Percentiles rank a stretch among this genome's conserved stretches.
These are phyloP conservation scores for Pogonognathellus flavescens DNA, from an alignment of 1,140 invertebrate genomes.

Conservation along the genomic window DNA sequence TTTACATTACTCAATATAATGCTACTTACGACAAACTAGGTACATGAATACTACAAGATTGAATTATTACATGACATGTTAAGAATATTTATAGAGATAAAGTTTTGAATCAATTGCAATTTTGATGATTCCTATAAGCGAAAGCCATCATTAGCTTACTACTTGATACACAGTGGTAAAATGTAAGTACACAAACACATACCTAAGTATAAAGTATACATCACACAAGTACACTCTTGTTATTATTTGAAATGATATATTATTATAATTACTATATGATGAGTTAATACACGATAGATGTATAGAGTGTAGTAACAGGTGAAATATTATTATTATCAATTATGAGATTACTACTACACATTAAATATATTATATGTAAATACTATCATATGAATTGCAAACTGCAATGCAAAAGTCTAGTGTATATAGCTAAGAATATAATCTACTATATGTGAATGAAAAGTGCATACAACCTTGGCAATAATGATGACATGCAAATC, in stretches of 20 bases:
- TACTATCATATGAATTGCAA: conserved; percentile 6
- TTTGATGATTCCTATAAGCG: conserved; percentile 36
- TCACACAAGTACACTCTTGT: neutral
- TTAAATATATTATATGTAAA: neutral
- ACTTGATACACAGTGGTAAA: neutral
- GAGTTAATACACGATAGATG: no score
- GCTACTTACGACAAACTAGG: neutral
- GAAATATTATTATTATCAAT: no score
- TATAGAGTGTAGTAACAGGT: no score
- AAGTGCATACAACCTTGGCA: conserved; percentile 32
- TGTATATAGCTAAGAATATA: conserved; percentile 8
- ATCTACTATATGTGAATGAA: neutral
- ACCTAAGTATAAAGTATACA: neutral
- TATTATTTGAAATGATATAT: no score
- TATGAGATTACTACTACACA: no score
- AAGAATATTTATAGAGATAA: neutral
- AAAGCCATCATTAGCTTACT: conserved; percentile 27
- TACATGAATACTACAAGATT: neutral
- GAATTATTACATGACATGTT: conserved; percentile 27
- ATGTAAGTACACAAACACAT: conserved; percentile 13
- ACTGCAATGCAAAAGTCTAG: conserved; percentile 48
- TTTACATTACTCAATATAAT: neutral
- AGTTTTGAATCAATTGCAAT: conserved; percentile 31
- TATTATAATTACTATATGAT: no score
- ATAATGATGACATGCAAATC: conserved; percentile 52